Conservation (phyloP, 1,140 invertebrate genomes). For the Bombus vancouverensis region DNA sequence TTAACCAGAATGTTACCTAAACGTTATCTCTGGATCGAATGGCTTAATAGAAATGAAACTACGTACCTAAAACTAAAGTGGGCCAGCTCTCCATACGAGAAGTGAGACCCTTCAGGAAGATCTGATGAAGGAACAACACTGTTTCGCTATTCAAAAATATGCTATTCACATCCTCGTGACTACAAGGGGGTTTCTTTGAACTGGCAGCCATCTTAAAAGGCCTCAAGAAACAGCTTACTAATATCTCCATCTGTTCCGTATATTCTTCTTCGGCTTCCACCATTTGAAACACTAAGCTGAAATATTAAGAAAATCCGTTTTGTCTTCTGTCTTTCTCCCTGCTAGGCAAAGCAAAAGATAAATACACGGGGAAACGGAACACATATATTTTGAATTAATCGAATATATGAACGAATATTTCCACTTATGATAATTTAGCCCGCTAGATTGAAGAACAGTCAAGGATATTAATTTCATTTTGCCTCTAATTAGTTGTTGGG, state of each 20-base stretch:
- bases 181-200: constrained; percentile 95
- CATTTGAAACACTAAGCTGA: constrained; percentile 95
- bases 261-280: constrained; percentile 96
- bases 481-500: neutral
- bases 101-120: constrained; percentile 96
- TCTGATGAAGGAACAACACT: constrained; percentile 96
- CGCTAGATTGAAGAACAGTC: too few species aligned
- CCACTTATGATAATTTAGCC: too few species aligned
- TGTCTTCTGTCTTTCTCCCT: neutral
- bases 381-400: neutral
- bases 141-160: constrained; percentile 98
- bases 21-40: neutral
- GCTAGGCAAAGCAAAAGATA: neutral
- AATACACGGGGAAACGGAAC: neutral
- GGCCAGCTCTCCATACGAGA: constrained; percentile 97
- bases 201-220: constrained; percentile 97
- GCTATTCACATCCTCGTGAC: constrained; percentile 97
- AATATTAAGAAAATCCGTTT: neutral
- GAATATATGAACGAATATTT: neutral
- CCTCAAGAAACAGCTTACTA: constrained; percentile 95
- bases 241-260: constrained; percentile 94
- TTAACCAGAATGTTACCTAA: neutral
- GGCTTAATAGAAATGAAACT: neutral
- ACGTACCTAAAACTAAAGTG: constrained; percentile 91
- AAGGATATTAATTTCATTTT: constrained; percentile 4